Percentiles rank a stretch among this genome's conserved stretches.
These are phyloP conservation scores for Lacanobia wlatinum DNA, from an alignment of 2,888 invertebrate genomes.

Conservation along the genomic window DNA sequence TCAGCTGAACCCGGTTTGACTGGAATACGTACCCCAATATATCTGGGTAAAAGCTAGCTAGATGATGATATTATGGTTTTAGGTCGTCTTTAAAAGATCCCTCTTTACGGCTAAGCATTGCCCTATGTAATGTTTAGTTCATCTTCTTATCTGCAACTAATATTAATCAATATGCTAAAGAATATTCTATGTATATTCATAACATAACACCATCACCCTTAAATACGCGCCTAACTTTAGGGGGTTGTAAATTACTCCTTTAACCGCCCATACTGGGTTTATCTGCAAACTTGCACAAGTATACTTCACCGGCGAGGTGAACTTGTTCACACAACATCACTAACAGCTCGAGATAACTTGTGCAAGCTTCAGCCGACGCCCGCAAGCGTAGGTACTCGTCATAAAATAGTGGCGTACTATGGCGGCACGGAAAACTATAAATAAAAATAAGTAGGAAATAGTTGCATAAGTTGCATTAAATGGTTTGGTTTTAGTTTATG, in stretches of 20 bases:
- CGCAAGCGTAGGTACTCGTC: conserved; percentile 1
- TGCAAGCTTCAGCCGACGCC: background rate
- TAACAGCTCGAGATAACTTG: conserved; percentile 28
- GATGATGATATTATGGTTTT: too few species aligned
- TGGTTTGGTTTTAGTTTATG: background rate
- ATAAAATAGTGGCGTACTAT: background rate
- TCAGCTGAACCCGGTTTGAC: too few species aligned
- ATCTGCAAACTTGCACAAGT: conserved; percentile 34
- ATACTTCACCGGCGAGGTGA: conserved; percentile 7
- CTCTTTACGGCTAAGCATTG: too few species aligned
- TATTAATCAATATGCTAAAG: too few species aligned
- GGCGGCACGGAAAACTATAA: background rate
- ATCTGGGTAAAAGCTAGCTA: too few species aligned
- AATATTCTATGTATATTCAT: too few species aligned
- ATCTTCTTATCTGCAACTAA: too few species aligned
- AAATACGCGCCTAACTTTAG: background rate
- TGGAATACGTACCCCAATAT: too few species aligned
- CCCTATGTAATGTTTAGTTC: too few species aligned
- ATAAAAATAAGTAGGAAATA: background rate
- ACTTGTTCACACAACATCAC: conserved; percentile 30
- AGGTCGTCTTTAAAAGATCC: too few species aligned
- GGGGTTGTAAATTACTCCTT: conserved; percentile 1
- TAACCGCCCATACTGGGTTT: background rate
- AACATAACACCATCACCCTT: background rate
- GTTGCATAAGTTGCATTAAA: background rate